Conservation (phyloP, 2,888 invertebrate genomes). For the Drosophila basisetae region DNA sequence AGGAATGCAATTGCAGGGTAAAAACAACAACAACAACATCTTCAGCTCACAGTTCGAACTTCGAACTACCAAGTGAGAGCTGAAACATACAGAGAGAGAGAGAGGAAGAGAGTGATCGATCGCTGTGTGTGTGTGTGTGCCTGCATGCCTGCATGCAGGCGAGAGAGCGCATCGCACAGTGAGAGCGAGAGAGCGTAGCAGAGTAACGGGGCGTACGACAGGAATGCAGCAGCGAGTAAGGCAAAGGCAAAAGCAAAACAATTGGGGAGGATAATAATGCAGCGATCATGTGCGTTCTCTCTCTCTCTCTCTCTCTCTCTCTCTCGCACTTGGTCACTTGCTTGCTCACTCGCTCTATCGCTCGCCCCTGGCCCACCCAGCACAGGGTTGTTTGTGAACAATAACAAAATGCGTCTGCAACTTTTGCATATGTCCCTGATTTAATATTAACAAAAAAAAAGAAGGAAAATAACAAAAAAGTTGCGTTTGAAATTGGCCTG, state of each 20-base stretch:
- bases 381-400: slow-evolving; percentile 31
- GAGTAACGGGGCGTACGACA: slow-evolving; percentile 55
- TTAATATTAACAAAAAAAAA: background rate
- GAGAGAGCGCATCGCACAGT: slow-evolving; percentile 7
- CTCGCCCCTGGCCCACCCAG: slow-evolving; percentile 33
- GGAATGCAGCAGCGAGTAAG: slow-evolving; percentile 45
- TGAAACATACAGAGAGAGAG: slow-evolving; percentile 11
- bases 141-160: slow-evolving; percentile 10
- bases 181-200: slow-evolving; percentile 26
- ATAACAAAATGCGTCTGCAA: slow-evolving; percentile 6
- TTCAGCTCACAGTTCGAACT: slow-evolving; percentile 14
- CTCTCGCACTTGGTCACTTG: background rate
- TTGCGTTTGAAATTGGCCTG: slow-evolving; percentile 4
- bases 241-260: slow-evolving; percentile 27
- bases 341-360: slow-evolving; percentile 3
- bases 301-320: background rate
- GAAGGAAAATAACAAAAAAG: background rate
- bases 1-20: slow-evolving; percentile 80
- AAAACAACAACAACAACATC: slow-evolving; percentile 22
- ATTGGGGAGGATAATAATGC: slow-evolving; percentile 59
- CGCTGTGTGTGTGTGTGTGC: slow-evolving; percentile 5
- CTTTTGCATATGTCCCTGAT: slow-evolving; percentile 15
- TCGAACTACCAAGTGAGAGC: slow-evolving; percentile 13
- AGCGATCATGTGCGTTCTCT: slow-evolving; percentile 23
- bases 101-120: slow-evolving; percentile 24